A percentile compares a stretch with the other conserved stretches of the same genome.
phyloP scores from a whole-genome alignment of 2,888 invertebrate genomes.

The Drosophila incognita region DNA sequence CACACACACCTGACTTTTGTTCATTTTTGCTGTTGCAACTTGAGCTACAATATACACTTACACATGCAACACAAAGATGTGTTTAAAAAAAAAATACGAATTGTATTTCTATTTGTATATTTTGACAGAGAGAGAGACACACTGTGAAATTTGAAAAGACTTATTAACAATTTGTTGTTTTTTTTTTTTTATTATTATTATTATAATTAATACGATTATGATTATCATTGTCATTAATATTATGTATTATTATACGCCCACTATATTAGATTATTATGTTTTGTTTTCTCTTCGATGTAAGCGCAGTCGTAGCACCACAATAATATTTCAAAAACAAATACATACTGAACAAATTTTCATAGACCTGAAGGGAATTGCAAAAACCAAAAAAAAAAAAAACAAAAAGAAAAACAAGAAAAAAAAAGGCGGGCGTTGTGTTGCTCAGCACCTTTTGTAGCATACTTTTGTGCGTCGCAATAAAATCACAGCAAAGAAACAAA shows the following conservation, averaged over 20 bases:
- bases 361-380: constrained; percentile 13
- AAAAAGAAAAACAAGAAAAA: background rate
- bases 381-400: background rate
- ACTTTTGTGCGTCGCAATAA: constrained; percentile 26
- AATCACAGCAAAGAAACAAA: constrained; percentile 7
- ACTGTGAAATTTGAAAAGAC: constrained; percentile 83
- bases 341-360: constrained; percentile 4
- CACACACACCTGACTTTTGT: constrained; percentile 14
- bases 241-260: constrained; percentile 35
- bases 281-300: constrained; percentile 45
- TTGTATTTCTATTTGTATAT: constrained; percentile 57
- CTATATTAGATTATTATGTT: constrained; percentile 41
- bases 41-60: constrained; percentile 41
- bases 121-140: constrained; percentile 73
- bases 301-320: constrained; percentile 9
- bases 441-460: constrained; percentile 29
- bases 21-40: constrained; percentile 66
- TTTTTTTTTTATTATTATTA: constrained; percentile 51
- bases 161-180: constrained; percentile 79
- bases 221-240: constrained; percentile 33
- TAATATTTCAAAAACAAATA: constrained; percentile 15
- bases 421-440: constrained; percentile 1
- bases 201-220: constrained; percentile 42
- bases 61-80: constrained; percentile 1
- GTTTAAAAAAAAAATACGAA: constrained; percentile 33